Percentiles rank a stretch among this genome's conserved stretches.
phyloP scores from a whole-genome alignment of 2,888 invertebrate species.

The Temnothorax ravouxi region DNA sequence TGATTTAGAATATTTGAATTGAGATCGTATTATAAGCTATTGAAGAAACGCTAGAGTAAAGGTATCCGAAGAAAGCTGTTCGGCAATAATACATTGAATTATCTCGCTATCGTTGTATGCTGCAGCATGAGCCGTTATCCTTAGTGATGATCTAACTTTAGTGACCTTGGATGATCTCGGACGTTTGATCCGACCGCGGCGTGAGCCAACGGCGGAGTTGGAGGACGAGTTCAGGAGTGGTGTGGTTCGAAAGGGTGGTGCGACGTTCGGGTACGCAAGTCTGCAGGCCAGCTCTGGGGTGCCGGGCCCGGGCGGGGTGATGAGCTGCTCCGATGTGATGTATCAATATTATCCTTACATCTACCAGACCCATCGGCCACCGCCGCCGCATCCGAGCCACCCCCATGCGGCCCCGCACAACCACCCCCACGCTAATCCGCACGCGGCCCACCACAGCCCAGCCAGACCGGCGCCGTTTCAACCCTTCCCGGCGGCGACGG shows the following conservation, averaged over 20 bases:
- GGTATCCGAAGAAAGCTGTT: not conserved
- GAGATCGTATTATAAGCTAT: not conserved
- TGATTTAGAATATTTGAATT: not conserved
- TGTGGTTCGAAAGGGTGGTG: constrained; percentile 81
- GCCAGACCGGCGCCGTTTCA: constrained; percentile 87
- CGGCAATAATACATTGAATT: constrained; percentile 2
- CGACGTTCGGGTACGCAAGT: constrained; percentile 86
- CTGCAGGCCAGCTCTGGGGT: constrained; percentile 86
- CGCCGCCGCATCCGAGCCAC: constrained; percentile 89
- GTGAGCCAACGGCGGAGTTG: constrained; percentile 66
- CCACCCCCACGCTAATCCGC: constrained; percentile 83
- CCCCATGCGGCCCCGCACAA: constrained; percentile 87
- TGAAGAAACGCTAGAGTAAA: not conserved
- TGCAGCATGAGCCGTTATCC: not conserved
- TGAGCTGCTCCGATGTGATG: constrained; percentile 97
- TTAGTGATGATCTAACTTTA: constrained; percentile 23
- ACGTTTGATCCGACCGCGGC: constrained; percentile 40
- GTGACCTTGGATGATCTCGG: constrained; percentile 21
- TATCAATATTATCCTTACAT: constrained; percentile 98
- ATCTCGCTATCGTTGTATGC: not conserved
- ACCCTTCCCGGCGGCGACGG: constrained; percentile 88
- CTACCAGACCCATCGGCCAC: constrained; percentile 93
- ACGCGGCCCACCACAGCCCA: constrained; percentile 84
- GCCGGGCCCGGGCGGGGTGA: constrained; percentile 87
- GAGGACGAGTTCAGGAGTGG: constrained; percentile 81